These are phyloP conservation scores for Nicator chloris DNA, from an alignment of 2,113 vertebrate species.

Conservation along the genomic window DNA sequence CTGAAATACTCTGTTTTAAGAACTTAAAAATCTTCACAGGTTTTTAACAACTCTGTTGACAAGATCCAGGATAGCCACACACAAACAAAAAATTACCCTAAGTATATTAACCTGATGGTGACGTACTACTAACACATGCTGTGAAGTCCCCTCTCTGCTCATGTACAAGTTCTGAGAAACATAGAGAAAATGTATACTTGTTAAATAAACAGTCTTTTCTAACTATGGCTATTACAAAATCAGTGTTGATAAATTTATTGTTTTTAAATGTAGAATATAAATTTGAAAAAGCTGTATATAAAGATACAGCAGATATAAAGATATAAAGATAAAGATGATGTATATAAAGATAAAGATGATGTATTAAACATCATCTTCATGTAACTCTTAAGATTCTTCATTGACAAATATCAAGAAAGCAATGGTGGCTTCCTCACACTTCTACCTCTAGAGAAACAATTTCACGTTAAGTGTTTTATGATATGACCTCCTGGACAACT, in stretches of 20 bases:
- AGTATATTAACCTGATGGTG: not conserved
- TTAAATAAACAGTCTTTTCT: constrained; percentile 41
- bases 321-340: too few species aligned
- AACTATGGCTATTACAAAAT: not conserved
- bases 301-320: not conserved
- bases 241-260: not conserved
- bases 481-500: not conserved
- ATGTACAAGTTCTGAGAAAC: not conserved
- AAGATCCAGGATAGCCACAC: not conserved
- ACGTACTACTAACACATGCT: not conserved
- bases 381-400: not conserved
- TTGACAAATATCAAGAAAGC: not conserved
- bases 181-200: not conserved
- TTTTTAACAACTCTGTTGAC: not conserved
- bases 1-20: not conserved
- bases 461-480: not conserved
- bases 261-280: not conserved
- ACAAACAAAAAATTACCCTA: not conserved
- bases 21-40: not conserved
- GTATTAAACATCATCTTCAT: not conserved
- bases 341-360: too few species aligned
- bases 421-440: not conserved
- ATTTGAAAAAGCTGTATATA: not conserved
- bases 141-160: not conserved
- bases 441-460: not conserved